Base-by-base conservation (phyloP, 1,140 invertebrate genomes). In the Zaprionus lachaisei region DNA sequence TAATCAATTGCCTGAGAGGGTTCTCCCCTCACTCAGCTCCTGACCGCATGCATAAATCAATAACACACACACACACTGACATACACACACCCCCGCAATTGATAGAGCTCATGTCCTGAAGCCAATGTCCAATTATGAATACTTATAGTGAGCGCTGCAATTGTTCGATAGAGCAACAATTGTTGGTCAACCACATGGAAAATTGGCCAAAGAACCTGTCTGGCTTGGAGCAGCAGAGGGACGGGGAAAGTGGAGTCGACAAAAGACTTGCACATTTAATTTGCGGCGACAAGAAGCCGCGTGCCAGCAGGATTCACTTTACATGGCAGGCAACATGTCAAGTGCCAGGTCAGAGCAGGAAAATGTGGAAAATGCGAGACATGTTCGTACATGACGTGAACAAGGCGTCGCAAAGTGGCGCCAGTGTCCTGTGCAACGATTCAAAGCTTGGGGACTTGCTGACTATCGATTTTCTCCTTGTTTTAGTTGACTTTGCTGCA, bases 181-280 rank as follows among this genome's bases (percentile, higher is more conserved):
- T 85, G 74, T 65, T 56, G 80, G 68, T 41, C 75, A 86, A 47
- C 68, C 83, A 47, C 79, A 82, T 77, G 83, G 72, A 79, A 85
- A 86, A 86, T 85, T 82, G 68, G 54, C 38, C 68, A 62, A 62
- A 56, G 69, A 73, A 55, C 49, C 20, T 37, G 38, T 65, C 26
- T 24, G 31, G 17, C 7, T 26, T 38, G 12, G 37, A 71, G 17
- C 17, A 22, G 9, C 31, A 34, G 28, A 20, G 4, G 26, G 58
- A 24, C 24, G 24, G 24, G 5, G 12, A 5, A 4, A 41, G 17
- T 49, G 69, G 57, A 62, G 67, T 34, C 15, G n/a, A 7, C n/a
- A n/a, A n/a, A 6, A 44, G 57, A 57, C 58, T 61, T 63, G 69
- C 34, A 55, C 51, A 55, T 80, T 87, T 80, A 77, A 77, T 80